Conservation (phyloP, 2,888 invertebrate genomes). For the Tenthredo amoena region DNA sequence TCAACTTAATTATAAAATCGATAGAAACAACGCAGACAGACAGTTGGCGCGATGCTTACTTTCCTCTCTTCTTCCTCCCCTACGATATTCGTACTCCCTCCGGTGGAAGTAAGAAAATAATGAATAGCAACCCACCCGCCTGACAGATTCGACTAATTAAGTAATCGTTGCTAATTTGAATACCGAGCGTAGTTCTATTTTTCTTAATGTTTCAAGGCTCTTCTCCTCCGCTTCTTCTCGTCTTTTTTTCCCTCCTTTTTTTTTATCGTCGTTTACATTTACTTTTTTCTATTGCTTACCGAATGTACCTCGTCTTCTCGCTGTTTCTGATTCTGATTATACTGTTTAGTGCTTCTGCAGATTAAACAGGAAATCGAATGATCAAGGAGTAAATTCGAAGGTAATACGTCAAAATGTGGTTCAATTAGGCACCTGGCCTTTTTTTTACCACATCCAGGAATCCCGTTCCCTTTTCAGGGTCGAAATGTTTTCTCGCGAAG, state of each 20-base stretch:
- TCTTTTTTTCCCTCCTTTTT: not conserved
- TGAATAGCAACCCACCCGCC: not conserved
- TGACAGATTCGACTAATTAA: conserved; percentile 31
- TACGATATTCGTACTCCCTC: not conserved
- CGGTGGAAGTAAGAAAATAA: not conserved
- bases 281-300: not conserved
- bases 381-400: not conserved
- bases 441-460: not conserved
- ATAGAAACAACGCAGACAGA: conserved; percentile 48
- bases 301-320: not conserved
- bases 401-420: not conserved
- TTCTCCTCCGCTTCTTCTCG: not conserved
- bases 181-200: conserved; percentile 6
- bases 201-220: not conserved
- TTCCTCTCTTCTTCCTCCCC: not conserved
- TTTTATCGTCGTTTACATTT: not conserved
- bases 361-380: not conserved
- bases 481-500: not conserved
- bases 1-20: conserved; percentile 55
- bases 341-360: not conserved
- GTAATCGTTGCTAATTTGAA: conserved; percentile 36
- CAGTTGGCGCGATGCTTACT: conserved; percentile 1
- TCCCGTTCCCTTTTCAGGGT: not conserved
- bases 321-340: not conserved
- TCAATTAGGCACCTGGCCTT: not conserved